phyloP scores from a whole-genome alignment of 2,797 vertebrate genomes.

The Emydoidea blandingii region DNA sequence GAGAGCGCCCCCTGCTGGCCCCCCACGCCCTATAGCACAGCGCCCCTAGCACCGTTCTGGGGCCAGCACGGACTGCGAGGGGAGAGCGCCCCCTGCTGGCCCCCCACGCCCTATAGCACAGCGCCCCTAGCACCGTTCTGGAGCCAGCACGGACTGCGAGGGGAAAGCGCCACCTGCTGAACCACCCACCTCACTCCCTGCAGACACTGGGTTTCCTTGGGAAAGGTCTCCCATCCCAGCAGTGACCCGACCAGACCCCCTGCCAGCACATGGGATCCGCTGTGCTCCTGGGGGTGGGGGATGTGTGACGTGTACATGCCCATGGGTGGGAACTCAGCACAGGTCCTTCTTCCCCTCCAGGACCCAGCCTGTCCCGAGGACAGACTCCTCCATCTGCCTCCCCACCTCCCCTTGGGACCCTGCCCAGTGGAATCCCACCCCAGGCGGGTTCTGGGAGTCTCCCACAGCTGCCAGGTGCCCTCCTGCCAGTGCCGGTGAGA shows the following conservation, averaged over 20 bases:
- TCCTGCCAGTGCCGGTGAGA: neutral
- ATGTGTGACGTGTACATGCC: too few relatives aligned
- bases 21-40: too few relatives aligned
- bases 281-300: too few relatives aligned
- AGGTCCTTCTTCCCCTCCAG: neutral
- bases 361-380: neutral
- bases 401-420: neutral
- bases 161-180: too few relatives aligned
- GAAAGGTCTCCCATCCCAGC: neutral
- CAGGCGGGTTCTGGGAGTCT: neutral
- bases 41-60: too few relatives aligned
- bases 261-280: too few relatives aligned
- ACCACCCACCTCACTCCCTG: neutral
- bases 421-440: neutral
- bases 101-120: neutral
- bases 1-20: too few relatives aligned
- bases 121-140: neutral
- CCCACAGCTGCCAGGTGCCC: neutral
- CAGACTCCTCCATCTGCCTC: neutral
- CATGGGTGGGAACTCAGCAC: neutral
- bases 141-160: neutral
- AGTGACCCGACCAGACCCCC: neutral
- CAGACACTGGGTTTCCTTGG: neutral
- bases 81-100: too few relatives aligned
- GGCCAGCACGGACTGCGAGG: too few relatives aligned